Percentiles rank a stretch among this genome's conserved stretches.
Evolutionary conservation across 2,888 invertebrate species (phyloP).

Genomic region (Eupithecia exiguata): DNA sequence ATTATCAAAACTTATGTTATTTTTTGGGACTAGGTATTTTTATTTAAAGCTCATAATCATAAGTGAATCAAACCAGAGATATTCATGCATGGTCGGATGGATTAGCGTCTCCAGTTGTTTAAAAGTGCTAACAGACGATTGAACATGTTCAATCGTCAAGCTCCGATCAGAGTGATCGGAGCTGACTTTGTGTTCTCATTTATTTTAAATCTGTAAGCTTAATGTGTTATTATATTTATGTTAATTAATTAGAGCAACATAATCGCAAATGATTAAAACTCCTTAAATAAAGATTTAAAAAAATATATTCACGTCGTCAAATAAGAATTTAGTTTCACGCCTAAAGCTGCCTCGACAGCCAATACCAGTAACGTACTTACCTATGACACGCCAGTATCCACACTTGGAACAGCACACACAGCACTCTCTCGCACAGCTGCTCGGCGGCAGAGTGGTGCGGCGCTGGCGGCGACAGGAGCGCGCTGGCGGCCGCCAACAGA

Average conservation of each 20-base stretch:
- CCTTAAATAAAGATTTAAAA: too few species aligned
- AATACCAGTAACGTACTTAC: constrained; percentile 19
- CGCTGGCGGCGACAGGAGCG: constrained; percentile 95
- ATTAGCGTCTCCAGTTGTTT: too few species aligned
- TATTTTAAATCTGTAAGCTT: too few species aligned
- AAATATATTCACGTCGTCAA: too few species aligned
- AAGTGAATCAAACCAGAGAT: neutral
- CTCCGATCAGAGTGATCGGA: too few species aligned
- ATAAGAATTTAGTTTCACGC: neutral
- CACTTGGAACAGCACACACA: constrained; percentile 94
- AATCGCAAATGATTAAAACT: too few species aligned
- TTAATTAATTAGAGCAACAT: too few species aligned
- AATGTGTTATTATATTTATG: too few species aligned
- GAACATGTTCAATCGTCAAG: too few species aligned
- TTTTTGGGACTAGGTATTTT: neutral
- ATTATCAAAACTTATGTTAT: neutral
- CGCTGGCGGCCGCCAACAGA: constrained; percentile 92
- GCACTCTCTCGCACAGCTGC: constrained; percentile 95
- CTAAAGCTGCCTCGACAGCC: neutral
- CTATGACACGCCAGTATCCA: constrained; percentile 42
- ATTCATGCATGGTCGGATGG: neutral
- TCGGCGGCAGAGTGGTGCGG: constrained; percentile 98
- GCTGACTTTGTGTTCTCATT: too few species aligned
- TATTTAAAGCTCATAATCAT: too few species aligned
- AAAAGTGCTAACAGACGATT: too few species aligned